These are phyloP conservation scores for Adelognathus sp. DNA, from an alignment of 2,888 invertebrate genomes.

Conservation along the genomic window DNA sequence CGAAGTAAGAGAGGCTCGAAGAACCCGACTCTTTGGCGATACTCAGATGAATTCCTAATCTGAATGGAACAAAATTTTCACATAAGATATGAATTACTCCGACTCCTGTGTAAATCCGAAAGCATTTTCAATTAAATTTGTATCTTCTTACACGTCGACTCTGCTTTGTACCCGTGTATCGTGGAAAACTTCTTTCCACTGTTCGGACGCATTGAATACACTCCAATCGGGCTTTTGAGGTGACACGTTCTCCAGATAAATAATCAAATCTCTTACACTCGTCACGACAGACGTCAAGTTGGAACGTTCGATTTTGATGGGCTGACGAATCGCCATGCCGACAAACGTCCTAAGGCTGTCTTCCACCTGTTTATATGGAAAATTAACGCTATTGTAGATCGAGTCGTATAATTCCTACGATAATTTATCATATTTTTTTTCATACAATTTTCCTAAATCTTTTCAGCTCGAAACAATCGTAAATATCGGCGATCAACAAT, in stretches of 20 bases:
- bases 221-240: constrained; percentile 65
- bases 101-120: too few relatives aligned
- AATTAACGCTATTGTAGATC: neutral
- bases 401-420: neutral
- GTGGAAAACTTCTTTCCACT: constrained; percentile 64
- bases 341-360: constrained; percentile 71
- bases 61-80: constrained; percentile 29
- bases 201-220: constrained; percentile 57
- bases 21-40: constrained; percentile 69
- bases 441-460: constrained; percentile 70
- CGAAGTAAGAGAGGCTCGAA: constrained; percentile 67
- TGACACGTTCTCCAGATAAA: constrained; percentile 65
- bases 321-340: constrained; percentile 65
- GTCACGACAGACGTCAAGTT: constrained; percentile 71
- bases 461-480: constrained; percentile 68
- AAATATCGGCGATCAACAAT: constrained; percentile 69
- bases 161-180: constrained; percentile 63
- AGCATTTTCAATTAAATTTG: neutral
- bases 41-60: constrained; percentile 72
- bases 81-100: neutral
- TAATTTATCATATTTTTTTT: neutral
- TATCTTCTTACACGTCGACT: constrained; percentile 65
- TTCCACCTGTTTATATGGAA: constrained; percentile 62
- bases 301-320: constrained; percentile 67
- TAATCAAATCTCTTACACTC: constrained; percentile 64